Base-by-base conservation (phyloP, 2,113 vertebrate species). In the Campylomormyrus numenius region DNA sequence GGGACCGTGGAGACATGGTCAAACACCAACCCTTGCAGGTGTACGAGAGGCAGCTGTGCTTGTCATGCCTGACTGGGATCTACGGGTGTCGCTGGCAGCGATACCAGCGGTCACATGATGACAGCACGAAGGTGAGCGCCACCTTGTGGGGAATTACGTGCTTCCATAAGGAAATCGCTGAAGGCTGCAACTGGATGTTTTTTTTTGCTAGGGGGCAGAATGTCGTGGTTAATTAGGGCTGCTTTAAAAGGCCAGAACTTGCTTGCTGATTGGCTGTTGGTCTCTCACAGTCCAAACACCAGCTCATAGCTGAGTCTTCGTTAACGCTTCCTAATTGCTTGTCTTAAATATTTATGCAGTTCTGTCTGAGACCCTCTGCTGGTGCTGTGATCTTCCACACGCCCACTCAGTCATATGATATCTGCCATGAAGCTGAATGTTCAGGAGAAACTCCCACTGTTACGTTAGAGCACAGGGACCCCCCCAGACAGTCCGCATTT, bases 41-140 rank as follows among this genome's bases (percentile, higher is more conserved):
- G 96, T 99, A 99, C 2, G 98, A 99, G 96, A 98, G 97, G 6
- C 98, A 99, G 95, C 94, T 98, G 92, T 98, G 98, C 92, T 93
- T 99, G 94, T 99, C 98, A 93, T 98, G 98, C 89, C 96, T 99
- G 95, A 98, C 98, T 0, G 98, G 98, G 92, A 98, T 99, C 96
- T 99, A 99, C 88, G 98, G 98, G 92, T 99, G 98, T 96, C 98
- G 98, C 91, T 99, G 98, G 98, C 99, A 99, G 95, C 97, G 98
- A 92, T 99, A 99, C 96, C 98, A 99, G 95, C 97, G 98, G 90
- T 99, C 97, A 92, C 98, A 99, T 90, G 98, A 99, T 90, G 96
- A 98, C 93, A 99, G 96, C 93, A 98, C 98, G 5, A 97, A 95
- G 97, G 98, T 99, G 91, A 95, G 94, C 89, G 95, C 87, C 45